Conservation (phyloP, 2,113 vertebrate genomes). For the Heterocephalus glaber region DNA sequence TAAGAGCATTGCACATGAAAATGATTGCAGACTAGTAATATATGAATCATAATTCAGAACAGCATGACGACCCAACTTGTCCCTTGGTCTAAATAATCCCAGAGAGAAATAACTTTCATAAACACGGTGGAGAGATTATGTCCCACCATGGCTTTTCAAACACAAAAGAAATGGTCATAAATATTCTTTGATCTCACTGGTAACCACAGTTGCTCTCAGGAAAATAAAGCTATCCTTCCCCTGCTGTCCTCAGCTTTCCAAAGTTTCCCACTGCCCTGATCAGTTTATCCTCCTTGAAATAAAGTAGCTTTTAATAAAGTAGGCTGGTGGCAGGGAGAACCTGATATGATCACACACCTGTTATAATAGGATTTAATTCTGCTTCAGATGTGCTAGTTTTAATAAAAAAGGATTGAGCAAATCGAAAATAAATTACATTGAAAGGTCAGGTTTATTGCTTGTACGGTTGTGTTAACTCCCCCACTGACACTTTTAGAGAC, state of each 20-base stretch:
- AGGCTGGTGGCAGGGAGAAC: slow-evolving; percentile 80
- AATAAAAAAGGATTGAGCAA: slow-evolving; percentile 91
- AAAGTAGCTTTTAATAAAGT: slow-evolving; percentile 89
- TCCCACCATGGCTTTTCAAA: slow-evolving; percentile 58
- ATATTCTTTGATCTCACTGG: slow-evolving; percentile 70
- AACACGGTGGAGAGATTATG: slow-evolving; percentile 63
- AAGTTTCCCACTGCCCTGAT: slow-evolving; percentile 81
- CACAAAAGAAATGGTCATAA: slow-evolving; percentile 69
- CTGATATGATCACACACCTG: slow-evolving; percentile 85
- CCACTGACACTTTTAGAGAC: slow-evolving; percentile 86
- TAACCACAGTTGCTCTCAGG: slow-evolving; percentile 55
- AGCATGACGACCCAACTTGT: slow-evolving; percentile 58
- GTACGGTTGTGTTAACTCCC: slow-evolving; percentile 89
- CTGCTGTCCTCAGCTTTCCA: slow-evolving; percentile 58
- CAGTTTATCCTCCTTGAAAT: slow-evolving; percentile 84
- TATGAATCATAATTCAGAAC: slow-evolving; percentile 32
- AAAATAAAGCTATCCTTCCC: slow-evolving; percentile 67
- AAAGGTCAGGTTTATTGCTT: slow-evolving; percentile 91
- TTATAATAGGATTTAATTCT: slow-evolving; percentile 90
- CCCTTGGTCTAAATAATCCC: slow-evolving; percentile 57
- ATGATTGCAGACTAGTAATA: slow-evolving; percentile 4
- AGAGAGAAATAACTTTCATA: slow-evolving; percentile 72
- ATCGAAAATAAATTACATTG: slow-evolving; percentile 90
- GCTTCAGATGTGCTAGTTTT: slow-evolving; percentile 90
- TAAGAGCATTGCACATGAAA: slow-evolving; percentile 47